A percentile compares a stretch with the other conserved stretches of the same genome.
Evolutionary conservation across 2,797 vertebrate genomes (phyloP).

Genomic region (Crenuchus spilurus): DNA sequence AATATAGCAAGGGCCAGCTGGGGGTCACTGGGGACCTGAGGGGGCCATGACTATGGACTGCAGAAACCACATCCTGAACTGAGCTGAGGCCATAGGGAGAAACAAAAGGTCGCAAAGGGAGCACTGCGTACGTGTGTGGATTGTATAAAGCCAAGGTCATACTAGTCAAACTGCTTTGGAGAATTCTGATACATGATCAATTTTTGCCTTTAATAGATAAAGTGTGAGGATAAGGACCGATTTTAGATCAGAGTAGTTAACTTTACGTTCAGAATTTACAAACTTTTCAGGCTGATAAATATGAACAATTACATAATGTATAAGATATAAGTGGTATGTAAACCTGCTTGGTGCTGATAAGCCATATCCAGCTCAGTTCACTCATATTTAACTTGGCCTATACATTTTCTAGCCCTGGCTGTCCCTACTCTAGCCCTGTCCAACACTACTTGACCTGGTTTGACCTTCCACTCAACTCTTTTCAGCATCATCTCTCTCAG

Average conservation of each 20-base stretch:
- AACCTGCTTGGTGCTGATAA: no score
- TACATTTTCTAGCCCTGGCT: no score
- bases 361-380: no score
- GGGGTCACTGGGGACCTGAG: not conserved
- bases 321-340: no score
- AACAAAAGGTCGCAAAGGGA: not conserved
- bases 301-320: no score
- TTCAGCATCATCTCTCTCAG: no score
- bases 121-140: not conserved
- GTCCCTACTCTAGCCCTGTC: no score
- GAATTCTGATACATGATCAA: not conserved
- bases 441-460: no score
- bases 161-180: not conserved
- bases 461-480: no score
- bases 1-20: slow-evolving; percentile 29
- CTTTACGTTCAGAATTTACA: no score
- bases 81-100: not conserved
- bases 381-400: no score
- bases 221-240: not conserved
- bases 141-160: not conserved
- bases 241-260: not conserved
- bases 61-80: slow-evolving; percentile 36
- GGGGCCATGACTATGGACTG: not conserved
- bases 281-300: no score
- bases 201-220: not conserved